These are phyloP conservation scores for Acridotheres tristis DNA, from an alignment of 2,797 vertebrate genomes.

Conservation along the genomic window DNA sequence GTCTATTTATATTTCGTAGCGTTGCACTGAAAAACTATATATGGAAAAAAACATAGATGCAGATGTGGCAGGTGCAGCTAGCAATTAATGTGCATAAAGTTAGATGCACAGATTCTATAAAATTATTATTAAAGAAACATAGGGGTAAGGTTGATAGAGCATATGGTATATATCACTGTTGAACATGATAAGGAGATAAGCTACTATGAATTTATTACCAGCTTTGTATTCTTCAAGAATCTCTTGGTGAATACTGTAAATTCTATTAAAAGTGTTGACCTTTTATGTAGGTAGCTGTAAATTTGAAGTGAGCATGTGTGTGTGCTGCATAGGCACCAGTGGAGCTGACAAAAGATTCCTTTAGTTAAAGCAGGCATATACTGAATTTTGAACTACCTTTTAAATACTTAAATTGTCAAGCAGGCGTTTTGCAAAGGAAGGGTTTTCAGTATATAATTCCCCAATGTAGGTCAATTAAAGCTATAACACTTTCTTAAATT, in stretches of 20 bases:
- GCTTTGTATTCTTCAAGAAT: neutral
- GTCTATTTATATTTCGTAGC: neutral
- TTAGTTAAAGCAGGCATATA: constrained; percentile 8
- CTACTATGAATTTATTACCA: neutral
- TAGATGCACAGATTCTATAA: neutral
- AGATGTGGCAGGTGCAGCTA: neutral
- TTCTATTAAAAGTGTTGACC: neutral
- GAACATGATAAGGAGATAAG: neutral
- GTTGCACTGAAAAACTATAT: neutral
- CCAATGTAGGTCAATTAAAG: constrained; percentile 58
- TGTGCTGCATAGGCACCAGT: neutral
- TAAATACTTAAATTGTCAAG: constrained; percentile 56
- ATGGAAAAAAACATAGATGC: neutral
- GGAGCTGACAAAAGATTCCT: constrained; percentile 28
- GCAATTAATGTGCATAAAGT: neutral
- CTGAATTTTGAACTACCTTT: constrained; percentile 44
- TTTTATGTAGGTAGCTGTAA: neutral
- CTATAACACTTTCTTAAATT: constrained; percentile 37
- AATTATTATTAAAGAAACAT: neutral
- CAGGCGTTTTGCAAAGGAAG: constrained; percentile 20
- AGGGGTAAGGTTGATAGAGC: neutral
- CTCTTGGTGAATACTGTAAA: constrained; percentile 10
- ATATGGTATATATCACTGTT: neutral
- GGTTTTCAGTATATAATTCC: constrained; percentile 36
- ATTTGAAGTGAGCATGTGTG: neutral